Percentiles rank a stretch among this genome's conserved stretches.
phyloP scores from a whole-genome alignment of 2,113 vertebrate genomes.

The Thunnus maccoyii region DNA sequence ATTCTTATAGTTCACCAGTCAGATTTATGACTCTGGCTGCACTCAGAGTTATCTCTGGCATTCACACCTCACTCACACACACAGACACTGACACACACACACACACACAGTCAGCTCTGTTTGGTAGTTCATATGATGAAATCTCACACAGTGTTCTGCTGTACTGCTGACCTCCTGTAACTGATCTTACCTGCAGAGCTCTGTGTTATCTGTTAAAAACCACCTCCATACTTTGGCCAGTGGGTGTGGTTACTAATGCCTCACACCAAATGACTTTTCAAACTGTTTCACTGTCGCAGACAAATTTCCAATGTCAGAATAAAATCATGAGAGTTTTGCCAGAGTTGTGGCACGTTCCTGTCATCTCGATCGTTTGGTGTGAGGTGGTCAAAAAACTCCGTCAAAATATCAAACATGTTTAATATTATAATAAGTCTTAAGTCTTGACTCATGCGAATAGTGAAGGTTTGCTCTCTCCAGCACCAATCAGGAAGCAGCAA shows the following conservation, averaged over 20 bases:
- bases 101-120: not conserved
- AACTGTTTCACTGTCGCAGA: no score
- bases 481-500: no score
- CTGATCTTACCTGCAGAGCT: slow-evolving; percentile 38
- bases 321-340: no score
- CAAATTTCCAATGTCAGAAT: no score
- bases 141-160: slow-evolving; percentile 7
- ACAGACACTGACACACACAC: slow-evolving; percentile 30
- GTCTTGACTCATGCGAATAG: no score
- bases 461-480: no score
- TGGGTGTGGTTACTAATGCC: slow-evolving; percentile 12
- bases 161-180: slow-evolving; percentile 26
- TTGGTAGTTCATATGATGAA: slow-evolving; percentile 29
- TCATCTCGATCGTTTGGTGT: no score
- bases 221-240: slow-evolving; percentile 3
- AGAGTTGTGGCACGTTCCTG: no score
- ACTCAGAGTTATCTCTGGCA: slow-evolving; percentile 50
- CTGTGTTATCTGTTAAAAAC: slow-evolving; percentile 27
- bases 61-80: slow-evolving; percentile 37
- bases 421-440: no score
- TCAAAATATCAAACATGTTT: no score
- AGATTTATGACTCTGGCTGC: slow-evolving; percentile 60
- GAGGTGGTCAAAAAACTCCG: no score
- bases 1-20: slow-evolving; percentile 14
- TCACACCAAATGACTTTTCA: no score